Evolutionary conservation across 2,888 invertebrate genomes (phyloP).

Genomic region (Macrosiphum euphorbiae): DNA sequence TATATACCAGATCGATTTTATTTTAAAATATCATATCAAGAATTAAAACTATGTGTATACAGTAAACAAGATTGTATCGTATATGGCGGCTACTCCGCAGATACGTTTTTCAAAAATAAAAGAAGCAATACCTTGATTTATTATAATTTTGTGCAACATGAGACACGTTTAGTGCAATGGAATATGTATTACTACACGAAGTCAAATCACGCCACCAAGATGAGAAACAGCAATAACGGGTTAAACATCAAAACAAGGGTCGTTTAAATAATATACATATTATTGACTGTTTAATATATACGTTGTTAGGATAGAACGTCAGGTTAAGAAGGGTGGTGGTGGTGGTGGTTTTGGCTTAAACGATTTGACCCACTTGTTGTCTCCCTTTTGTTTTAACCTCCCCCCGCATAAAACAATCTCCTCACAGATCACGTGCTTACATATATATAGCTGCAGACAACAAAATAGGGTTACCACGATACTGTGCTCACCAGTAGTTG

Average conservation of each 20-base stretch:
- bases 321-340: background rate
- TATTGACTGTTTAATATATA: background rate
- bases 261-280: constrained; percentile 32
- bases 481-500: background rate
- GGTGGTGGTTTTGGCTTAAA: constrained; percentile 38
- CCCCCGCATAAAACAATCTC: background rate
- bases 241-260: constrained; percentile 22
- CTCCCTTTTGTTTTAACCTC: constrained; percentile 51
- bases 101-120: too few relatives aligned
- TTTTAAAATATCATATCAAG: background rate
- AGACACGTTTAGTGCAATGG: background rate
- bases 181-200: background rate
- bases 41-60: background rate
- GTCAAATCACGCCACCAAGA: background rate
- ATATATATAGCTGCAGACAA: constrained; percentile 25
- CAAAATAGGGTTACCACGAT: constrained; percentile 38
- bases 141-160: background rate
- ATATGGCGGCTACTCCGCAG: background rate
- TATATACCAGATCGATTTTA: background rate
- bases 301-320: too few relatives aligned
- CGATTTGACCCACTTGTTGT: constrained; percentile 61
- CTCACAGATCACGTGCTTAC: background rate
- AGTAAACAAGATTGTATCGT: background rate
- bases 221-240: background rate
- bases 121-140: background rate